Percentiles rank a stretch among this genome's conserved stretches.
Conservation (phyloP, 2,888 invertebrate species). For the Megaustenia siamemsis region DNA sequence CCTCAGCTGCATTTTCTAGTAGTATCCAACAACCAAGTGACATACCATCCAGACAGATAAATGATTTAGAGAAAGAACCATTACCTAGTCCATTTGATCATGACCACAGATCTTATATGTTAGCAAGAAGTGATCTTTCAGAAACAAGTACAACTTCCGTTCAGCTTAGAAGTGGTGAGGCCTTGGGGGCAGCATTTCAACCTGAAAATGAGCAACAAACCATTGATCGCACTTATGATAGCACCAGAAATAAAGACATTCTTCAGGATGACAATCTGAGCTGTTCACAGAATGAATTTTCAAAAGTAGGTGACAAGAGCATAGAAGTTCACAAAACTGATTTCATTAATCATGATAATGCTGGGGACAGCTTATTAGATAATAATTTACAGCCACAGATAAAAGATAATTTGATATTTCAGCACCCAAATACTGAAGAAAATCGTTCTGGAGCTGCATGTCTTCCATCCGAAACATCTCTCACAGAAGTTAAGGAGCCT, state of each 20-base stretch:
- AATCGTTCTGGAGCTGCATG: neutral
- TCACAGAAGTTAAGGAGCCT: neutral
- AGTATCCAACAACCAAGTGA: neutral
- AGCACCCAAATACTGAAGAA: neutral
- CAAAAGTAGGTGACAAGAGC: slow-evolving; percentile 26
- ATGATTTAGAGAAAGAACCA: neutral
- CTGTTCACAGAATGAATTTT: neutral
- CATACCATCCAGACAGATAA: neutral
- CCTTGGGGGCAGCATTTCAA: neutral
- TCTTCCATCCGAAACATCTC: neutral
- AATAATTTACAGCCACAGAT: neutral
- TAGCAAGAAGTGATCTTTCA: neutral
- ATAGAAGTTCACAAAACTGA: neutral
- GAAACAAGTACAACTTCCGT: neutral
- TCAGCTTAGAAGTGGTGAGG: neutral
- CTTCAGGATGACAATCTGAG: neutral
- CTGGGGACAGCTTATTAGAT: neutral
- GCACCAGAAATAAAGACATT: neutral
- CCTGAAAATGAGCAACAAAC: neutral
- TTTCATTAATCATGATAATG: neutral
- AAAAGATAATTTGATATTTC: neutral
- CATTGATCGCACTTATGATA: neutral
- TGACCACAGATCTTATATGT: neutral
- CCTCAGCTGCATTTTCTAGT: neutral
- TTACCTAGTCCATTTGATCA: neutral